phyloP scores from a whole-genome alignment of 2,113 vertebrate species.

The Hippotragus niger region DNA sequence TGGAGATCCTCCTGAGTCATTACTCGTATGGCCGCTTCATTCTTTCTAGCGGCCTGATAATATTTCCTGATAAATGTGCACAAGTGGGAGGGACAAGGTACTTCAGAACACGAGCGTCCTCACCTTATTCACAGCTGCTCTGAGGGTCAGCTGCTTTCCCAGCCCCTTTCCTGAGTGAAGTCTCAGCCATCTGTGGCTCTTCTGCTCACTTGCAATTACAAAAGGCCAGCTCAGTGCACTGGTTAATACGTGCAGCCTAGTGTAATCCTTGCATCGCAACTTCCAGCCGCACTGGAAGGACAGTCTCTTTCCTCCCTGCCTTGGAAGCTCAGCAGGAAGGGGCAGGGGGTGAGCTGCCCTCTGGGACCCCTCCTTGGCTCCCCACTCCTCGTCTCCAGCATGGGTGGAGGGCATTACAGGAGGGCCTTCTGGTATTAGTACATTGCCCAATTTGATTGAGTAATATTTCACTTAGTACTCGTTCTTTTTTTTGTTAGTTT shows the following conservation, averaged over 20 bases:
- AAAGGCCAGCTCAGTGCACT: not conserved
- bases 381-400: not conserved
- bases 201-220: not conserved
- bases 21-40: rapidly evolving
- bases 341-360: not conserved
- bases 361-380: rapidly evolving
- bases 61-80: not conserved
- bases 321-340: not conserved
- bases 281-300: rapidly evolving
- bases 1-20: not conserved
- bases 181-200: not conserved
- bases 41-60: not conserved
- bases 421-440: not conserved
- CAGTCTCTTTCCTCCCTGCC: rapidly evolving
- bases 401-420: rapidly evolving
- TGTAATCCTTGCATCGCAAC: rapidly evolving
- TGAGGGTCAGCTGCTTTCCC: not conserved
- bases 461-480: not conserved
- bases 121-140: not conserved
- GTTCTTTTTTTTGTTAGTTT: not conserved
- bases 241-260: not conserved
- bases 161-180: not conserved
- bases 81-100: not conserved
- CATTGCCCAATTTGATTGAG: rapidly evolving
- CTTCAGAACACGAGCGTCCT: rapidly evolving